A percentile compares a stretch with the other conserved stretches of the same genome.
Evolutionary conservation across 2,113 vertebrate species (phyloP).

Genomic region (Mormyrus iriodes): DNA sequence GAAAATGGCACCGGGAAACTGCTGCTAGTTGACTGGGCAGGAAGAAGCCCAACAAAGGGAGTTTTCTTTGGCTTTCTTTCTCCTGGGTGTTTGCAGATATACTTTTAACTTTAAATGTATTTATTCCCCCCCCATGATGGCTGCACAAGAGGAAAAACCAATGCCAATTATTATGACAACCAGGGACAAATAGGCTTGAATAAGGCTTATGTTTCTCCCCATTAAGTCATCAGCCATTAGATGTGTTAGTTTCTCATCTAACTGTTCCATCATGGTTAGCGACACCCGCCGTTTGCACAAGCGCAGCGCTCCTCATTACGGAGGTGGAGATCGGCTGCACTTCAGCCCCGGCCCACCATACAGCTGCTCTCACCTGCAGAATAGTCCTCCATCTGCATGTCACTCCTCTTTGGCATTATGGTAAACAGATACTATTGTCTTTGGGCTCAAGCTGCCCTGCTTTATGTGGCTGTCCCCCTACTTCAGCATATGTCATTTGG

Average conservation of each 20-base stretch:
- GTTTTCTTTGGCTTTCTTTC: neutral
- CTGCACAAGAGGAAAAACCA: neutral
- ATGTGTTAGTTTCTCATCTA: neutral
- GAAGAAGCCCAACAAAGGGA: neutral
- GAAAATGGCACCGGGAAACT: neutral
- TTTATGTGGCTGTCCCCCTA: slow-evolving; percentile 7
- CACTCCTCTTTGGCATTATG: slow-evolving; percentile 42
- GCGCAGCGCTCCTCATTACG: neutral
- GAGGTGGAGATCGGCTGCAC: neutral
- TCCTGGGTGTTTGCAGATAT: neutral
- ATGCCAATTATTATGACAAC: neutral
- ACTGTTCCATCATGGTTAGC: neutral
- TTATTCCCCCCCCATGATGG: neutral
- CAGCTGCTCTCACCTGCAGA: slow-evolving; percentile 15
- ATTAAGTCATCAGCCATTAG: neutral
- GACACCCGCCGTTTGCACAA: neutral
- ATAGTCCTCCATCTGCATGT: slow-evolving; percentile 8
- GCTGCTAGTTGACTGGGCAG: neutral
- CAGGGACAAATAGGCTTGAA: neutral
- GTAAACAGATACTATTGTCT: slow-evolving; percentile 42
- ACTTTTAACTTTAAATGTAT: neutral
- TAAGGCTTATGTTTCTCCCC: neutral
- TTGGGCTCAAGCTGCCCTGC: slow-evolving; percentile 30
- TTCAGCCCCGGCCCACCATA: neutral
- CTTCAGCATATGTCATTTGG: slow-evolving; percentile 40